Percentiles rank a stretch among this genome's conserved stretches.
Evolutionary conservation across 2,113 vertebrate species (phyloP).

Genomic region (Phainopepla nitens): DNA sequence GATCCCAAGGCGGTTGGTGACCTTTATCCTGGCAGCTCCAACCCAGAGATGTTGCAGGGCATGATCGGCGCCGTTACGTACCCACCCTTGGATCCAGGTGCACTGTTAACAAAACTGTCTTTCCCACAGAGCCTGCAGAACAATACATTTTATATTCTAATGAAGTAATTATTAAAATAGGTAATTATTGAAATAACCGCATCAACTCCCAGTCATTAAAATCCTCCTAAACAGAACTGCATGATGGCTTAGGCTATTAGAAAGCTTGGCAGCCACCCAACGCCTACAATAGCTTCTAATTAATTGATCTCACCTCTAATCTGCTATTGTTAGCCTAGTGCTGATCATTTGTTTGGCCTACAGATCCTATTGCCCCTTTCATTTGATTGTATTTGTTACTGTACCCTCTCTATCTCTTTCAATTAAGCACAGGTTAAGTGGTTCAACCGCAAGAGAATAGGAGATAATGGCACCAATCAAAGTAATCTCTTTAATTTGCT

Average conservation of each 20-base stretch:
- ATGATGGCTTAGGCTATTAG: constrained; percentile 80
- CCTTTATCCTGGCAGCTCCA: neutral
- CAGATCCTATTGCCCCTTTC: constrained; percentile 82
- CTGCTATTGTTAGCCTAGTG: constrained; percentile 83
- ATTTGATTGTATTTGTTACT: constrained; percentile 88
- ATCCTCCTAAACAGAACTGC: constrained; percentile 77
- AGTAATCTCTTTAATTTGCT: constrained; percentile 88
- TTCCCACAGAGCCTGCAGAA: constrained; percentile 52
- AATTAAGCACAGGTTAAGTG: constrained; percentile 91
- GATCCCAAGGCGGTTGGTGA: rapidly evolving
- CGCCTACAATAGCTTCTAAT: constrained; percentile 84
- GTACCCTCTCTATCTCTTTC: constrained; percentile 87
- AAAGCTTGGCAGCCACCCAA: constrained; percentile 82
- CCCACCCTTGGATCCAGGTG: neutral
- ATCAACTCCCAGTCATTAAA: constrained; percentile 84
- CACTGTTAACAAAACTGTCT: constrained; percentile 22
- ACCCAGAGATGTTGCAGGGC: neutral
- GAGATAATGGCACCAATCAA: constrained; percentile 87
- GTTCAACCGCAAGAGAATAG: constrained; percentile 84
- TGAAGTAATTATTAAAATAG: constrained; percentile 85
- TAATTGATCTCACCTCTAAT: constrained; percentile 88
- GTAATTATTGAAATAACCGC: constrained; percentile 83
- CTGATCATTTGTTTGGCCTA: constrained; percentile 85
- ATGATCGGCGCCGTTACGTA: rapidly evolving
- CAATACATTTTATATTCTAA: constrained; percentile 76